phyloP scores from a whole-genome alignment of 2,797 vertebrate genomes.

The Allobates femoralis region DNA sequence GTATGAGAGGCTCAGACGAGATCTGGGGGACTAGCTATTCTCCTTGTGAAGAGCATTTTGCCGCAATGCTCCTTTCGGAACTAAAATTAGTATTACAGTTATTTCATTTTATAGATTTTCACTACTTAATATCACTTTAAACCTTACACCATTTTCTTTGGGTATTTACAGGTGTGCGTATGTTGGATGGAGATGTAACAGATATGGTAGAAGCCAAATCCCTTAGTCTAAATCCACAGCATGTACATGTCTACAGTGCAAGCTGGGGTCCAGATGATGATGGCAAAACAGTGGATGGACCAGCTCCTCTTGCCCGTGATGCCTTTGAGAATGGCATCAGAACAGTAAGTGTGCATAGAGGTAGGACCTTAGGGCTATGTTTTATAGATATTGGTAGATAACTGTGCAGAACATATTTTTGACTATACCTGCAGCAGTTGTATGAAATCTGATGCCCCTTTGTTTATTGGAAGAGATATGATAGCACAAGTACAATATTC shows the following conservation, averaged over 20 bases:
- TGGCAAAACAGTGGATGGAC: conserved; percentile 96
- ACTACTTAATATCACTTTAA: neutral
- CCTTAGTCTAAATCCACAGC: conserved; percentile 92
- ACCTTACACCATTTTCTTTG: neutral
- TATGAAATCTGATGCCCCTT: neutral
- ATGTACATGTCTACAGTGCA: conserved; percentile 97
- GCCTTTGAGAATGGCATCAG: conserved; percentile 97
- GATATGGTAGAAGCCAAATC: conserved; percentile 99
- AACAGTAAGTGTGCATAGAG: conserved; percentile 79
- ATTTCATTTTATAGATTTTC: too few species aligned
- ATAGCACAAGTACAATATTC: neutral
- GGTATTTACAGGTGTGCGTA: conserved; percentile 85
- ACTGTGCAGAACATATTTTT: too few species aligned
- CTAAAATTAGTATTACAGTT: too few species aligned
- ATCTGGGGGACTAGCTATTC: too few species aligned
- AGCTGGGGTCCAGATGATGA: conserved; percentile 99
- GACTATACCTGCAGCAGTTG: neutral
- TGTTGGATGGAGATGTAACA: conserved; percentile 97
- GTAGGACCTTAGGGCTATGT: conserved; percentile 23
- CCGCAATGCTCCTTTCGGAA: too few species aligned
- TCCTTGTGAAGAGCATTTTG: too few species aligned
- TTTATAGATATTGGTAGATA: neutral
- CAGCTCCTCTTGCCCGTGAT: conserved; percentile 93
- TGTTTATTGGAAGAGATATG: neutral
- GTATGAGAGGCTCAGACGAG: too few species aligned